These are phyloP conservation scores for Amblyornis subalaris DNA, from an alignment of 2,113 vertebrate species.

Conservation along the genomic window DNA sequence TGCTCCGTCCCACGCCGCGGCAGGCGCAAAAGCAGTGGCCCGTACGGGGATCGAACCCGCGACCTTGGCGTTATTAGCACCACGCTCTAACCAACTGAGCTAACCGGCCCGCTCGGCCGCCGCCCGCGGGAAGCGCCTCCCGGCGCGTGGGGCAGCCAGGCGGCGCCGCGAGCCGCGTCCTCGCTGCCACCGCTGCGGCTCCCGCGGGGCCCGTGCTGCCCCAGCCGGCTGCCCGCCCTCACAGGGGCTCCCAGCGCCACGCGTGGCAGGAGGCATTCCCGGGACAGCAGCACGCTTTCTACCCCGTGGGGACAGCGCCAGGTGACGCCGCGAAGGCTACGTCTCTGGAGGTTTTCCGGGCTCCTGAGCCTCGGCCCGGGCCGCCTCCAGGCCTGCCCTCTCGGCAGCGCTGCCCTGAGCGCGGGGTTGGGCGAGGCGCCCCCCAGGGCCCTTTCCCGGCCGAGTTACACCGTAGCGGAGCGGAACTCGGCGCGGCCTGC, in stretches of 20 bases:
- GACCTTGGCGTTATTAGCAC: constrained; percentile 68
- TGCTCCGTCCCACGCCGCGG: accelerated
- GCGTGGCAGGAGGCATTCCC: too few species aligned
- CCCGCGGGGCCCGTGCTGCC: accelerated
- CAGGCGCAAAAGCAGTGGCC: accelerated
- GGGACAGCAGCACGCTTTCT: accelerated
- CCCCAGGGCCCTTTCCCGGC: too few species aligned
- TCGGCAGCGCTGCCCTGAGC: neutral
- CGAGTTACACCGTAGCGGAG: accelerated
- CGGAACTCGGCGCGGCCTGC: accelerated
- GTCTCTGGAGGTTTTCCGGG: accelerated
- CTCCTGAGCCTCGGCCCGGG: neutral
- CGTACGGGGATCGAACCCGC: constrained; percentile 66
- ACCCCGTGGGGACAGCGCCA: accelerated
- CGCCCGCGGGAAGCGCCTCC: too few species aligned
- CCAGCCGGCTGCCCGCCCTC: accelerated
- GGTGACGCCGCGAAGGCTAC: accelerated
- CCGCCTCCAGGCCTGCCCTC: neutral
- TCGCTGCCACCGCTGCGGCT: too few species aligned
- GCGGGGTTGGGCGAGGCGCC: accelerated
- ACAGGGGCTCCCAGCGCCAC: accelerated
- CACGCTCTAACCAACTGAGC: constrained; percentile 73
- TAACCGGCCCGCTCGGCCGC: constrained; percentile 36
- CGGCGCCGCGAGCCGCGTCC: too few species aligned
- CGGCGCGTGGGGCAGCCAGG: too few species aligned